A percentile compares a stretch with the other conserved stretches of the same genome.
Evolutionary conservation across 1,140 invertebrate genomes (phyloP).

Genomic region (Drosophila mojavensis): DNA sequence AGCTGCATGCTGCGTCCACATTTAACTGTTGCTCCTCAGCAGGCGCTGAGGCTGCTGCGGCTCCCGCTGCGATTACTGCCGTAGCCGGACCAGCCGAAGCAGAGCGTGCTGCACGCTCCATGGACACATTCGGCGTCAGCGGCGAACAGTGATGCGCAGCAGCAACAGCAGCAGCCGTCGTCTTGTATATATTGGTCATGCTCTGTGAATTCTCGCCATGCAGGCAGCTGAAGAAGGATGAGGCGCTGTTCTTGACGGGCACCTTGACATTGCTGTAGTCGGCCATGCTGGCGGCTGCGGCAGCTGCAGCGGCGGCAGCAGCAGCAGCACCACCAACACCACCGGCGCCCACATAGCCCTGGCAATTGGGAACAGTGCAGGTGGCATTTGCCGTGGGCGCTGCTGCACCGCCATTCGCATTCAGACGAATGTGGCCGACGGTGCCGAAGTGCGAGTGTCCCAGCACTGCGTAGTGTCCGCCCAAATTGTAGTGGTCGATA

Average conservation of each 20-base stretch:
- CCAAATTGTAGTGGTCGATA: constrained; percentile 85
- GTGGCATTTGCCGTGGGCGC: constrained; percentile 9
- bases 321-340: background rate
- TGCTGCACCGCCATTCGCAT: constrained; percentile 53
- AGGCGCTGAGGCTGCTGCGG: constrained; percentile 5
- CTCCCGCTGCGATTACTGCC: constrained; percentile 13
- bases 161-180: constrained; percentile 49
- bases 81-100: constrained; percentile 64
- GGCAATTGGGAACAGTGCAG: constrained; percentile 68
- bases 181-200: constrained; percentile 83
- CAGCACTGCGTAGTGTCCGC: constrained; percentile 81
- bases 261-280: constrained; percentile 67
- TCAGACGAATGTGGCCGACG: constrained; percentile 80
- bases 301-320: constrained; percentile 3
- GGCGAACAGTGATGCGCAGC: constrained; percentile 53
- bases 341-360: constrained; percentile 46
- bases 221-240: constrained; percentile 82
- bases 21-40: constrained; percentile 42
- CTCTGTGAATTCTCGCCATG: constrained; percentile 83
- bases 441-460: constrained; percentile 83
- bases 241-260: constrained; percentile 77
- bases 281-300: constrained; percentile 10
- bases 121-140: constrained; percentile 59
- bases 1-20: constrained; percentile 37
- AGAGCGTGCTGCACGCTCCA: constrained; percentile 70